phyloP scores from a whole-genome alignment of 2,113 vertebrate species.

The Ursus arctos region DNA sequence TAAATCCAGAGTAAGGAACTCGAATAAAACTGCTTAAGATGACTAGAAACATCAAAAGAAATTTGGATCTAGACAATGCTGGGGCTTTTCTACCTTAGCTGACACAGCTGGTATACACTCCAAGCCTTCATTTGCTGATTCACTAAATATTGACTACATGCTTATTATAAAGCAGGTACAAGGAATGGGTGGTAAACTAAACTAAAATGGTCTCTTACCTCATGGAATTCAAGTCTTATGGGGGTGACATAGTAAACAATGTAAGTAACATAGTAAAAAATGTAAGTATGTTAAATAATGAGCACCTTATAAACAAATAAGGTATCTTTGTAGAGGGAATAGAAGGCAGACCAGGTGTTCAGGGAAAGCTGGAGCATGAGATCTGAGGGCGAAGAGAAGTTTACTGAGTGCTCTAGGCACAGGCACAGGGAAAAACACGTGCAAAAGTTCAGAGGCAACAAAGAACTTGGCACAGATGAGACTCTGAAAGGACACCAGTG shows the following conservation, averaged over 20 bases:
- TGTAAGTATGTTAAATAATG: background rate
- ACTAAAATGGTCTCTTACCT: background rate
- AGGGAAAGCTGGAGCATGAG: background rate
- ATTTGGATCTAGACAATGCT: background rate
- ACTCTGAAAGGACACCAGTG: background rate
- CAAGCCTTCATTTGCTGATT: background rate
- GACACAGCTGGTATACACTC: background rate
- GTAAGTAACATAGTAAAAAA: background rate
- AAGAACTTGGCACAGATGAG: background rate
- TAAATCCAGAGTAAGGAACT: background rate
- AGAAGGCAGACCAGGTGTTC: background rate
- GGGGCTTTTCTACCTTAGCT: background rate
- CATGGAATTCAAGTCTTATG: background rate
- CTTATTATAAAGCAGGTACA: background rate
- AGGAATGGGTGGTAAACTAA: background rate
- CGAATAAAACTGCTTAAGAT: background rate
- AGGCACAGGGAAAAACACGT: background rate
- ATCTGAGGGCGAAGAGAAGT: background rate
- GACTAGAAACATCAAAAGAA: background rate
- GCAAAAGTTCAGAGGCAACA: background rate
- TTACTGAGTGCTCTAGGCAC: background rate
- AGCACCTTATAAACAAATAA: background rate
- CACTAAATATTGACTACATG: background rate
- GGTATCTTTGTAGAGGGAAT: background rate
- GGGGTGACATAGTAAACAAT: background rate